Percentiles rank a stretch among this genome's conserved stretches.
phyloP scores from a whole-genome alignment of 1,140 invertebrate species.

The Camponotus floridanus region DNA sequence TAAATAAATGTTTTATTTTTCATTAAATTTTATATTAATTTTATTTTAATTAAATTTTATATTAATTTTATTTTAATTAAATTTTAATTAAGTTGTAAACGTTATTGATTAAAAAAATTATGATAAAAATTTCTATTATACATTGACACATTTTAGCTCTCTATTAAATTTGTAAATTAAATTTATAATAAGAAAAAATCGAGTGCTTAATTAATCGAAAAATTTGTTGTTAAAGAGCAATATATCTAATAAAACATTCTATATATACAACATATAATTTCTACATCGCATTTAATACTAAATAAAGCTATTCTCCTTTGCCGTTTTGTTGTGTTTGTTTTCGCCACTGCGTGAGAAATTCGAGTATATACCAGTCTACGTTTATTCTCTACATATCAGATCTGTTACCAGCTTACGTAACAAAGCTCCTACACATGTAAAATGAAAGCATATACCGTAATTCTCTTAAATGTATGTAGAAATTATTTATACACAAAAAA shows the following conservation, averaged over 20 bases:
- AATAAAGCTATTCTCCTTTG: slow-evolving; percentile 7
- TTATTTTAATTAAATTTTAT: slow-evolving; percentile 18
- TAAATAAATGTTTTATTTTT: neutral
- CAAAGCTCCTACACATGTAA: slow-evolving; percentile 25
- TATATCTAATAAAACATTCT: neutral
- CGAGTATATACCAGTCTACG: neutral
- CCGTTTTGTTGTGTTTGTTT: slow-evolving; percentile 7
- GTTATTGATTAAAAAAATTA: neutral
- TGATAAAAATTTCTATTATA: neutral
- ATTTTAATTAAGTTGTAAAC: neutral
- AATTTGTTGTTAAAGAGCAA: neutral
- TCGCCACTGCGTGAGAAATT: neutral
- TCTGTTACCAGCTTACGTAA: slow-evolving; percentile 15
- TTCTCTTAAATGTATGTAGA: neutral
- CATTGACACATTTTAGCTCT: no score
- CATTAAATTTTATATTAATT: neutral
- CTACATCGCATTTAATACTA: slow-evolving; percentile 7
- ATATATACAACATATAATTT: neutral
- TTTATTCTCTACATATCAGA: neutral
- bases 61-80: neutral
- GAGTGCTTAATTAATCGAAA: neutral
- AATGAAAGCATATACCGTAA: neutral
- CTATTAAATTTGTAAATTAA: neutral
- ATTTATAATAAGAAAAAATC: slow-evolving; percentile 3
- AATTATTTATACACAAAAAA: neutral